Evolutionary conservation across 2,888 invertebrate species (phyloP).

Genomic region (Bugulina stolonifera): DNA sequence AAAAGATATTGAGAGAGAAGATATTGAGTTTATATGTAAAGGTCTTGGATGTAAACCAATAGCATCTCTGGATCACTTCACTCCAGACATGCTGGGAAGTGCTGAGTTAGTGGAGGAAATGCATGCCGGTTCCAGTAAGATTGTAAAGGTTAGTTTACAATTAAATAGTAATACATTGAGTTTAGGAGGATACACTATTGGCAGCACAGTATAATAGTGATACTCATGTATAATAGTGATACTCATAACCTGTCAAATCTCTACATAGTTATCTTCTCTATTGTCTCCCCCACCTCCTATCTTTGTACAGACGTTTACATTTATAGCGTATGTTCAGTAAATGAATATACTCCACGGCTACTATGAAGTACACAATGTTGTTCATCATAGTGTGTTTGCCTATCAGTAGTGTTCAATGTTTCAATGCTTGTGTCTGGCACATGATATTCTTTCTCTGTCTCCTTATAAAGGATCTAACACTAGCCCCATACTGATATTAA

Average conservation of each 20-base stretch:
- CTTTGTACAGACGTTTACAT: no score
- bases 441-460: no score
- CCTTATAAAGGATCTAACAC: no score
- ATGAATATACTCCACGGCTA: not conserved
- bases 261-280: no score
- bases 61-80: conserved; percentile 96
- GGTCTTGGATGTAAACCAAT: conserved; percentile 86
- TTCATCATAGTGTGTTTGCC: not conserved
- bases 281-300: no score
- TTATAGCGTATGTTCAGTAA: not conserved
- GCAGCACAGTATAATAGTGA: no score
- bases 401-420: not conserved
- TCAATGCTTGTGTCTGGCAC: not conserved
- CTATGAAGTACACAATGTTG: not conserved
- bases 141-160: conserved; percentile 72
- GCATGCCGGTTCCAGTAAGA: conserved; percentile 71
- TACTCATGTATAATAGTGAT: no score
- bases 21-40: conserved; percentile 95
- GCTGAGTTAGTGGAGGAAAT: conserved; percentile 94
- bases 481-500: no score
- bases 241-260: no score
- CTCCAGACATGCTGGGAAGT: conserved; percentile 78
- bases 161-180: no score
- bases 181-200: no score
- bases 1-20: conserved; percentile 95